These are phyloP conservation scores for Empidonax alnorum DNA, from an alignment of 2,113 vertebrate genomes.

Conservation along the genomic window DNA sequence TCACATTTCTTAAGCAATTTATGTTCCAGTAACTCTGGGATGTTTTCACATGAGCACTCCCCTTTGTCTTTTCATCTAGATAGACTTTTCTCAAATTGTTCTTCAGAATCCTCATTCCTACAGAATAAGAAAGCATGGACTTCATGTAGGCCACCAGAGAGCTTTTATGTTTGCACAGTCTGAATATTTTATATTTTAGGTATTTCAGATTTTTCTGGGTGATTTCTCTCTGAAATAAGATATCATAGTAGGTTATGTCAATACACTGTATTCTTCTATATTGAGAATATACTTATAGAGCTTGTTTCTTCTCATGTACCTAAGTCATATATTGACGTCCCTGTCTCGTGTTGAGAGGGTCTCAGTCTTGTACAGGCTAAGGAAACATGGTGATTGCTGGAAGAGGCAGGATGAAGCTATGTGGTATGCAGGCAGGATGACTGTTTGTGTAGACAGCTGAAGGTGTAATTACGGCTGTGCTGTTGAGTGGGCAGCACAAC, in stretches of 20 bases:
- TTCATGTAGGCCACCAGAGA: neutral
- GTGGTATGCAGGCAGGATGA: rapidly evolving
- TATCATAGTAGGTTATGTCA: neutral
- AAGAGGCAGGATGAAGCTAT: rapidly evolving
- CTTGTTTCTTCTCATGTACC: neutral
- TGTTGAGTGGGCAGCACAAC: neutral
- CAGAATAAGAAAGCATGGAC: neutral
- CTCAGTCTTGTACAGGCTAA: neutral
- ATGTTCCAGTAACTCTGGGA: neutral
- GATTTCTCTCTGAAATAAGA: neutral
- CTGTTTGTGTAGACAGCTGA: neutral
- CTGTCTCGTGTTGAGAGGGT: neutral
- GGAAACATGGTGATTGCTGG: rapidly evolving
- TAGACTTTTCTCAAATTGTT: neutral
- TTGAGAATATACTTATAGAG: neutral
- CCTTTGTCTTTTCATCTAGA: neutral
- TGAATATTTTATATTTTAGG: neutral
- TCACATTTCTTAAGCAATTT: neutral
- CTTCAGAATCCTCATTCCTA: neutral
- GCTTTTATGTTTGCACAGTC: neutral
- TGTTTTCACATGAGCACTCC: neutral
- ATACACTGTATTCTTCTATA: neutral
- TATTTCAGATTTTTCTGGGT: neutral
- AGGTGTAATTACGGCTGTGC: rapidly evolving
- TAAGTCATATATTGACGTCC: too few species aligned